phyloP scores from a whole-genome alignment of 1,140 invertebrate genomes.

The Magallana ariakensis region DNA sequence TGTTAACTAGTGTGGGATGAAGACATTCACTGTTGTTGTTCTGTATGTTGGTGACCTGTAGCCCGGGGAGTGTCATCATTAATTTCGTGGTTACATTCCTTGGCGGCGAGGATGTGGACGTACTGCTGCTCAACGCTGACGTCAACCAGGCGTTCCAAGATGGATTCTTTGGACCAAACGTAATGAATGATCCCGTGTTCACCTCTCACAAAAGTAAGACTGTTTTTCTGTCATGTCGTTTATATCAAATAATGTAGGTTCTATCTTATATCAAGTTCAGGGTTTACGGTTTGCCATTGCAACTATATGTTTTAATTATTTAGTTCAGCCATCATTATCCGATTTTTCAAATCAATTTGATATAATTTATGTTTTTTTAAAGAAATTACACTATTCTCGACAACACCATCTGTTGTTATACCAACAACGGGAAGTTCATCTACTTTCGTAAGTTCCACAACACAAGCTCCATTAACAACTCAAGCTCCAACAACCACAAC shows the following conservation, averaged over 20 bases:
- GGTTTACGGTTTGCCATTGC: no score
- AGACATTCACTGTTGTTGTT: no score
- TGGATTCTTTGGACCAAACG: background rate
- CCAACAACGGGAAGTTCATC: background rate
- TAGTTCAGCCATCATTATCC: no score
- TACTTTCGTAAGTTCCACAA: background rate
- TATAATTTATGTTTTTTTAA: no score
- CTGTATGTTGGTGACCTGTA: background rate
- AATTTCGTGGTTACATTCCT: background rate
- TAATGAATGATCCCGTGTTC: background rate
- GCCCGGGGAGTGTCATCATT: constrained; percentile 39
- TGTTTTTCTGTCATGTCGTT: no score
- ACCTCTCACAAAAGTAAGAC: background rate
- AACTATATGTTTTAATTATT: no score
- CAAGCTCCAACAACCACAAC: background rate
- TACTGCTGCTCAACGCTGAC: background rate
- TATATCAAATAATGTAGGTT: no score
- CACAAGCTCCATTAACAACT: background rate
- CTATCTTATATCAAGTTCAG: no score
- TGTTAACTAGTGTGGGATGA: no score
- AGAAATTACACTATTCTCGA: no score
- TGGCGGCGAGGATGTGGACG: constrained; percentile 8
- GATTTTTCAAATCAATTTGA: no score
- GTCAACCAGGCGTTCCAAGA: background rate
- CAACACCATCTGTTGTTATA: background rate